phyloP scores from a whole-genome alignment of 1,140 invertebrate genomes.

The Trichonephila clavata region DNA sequence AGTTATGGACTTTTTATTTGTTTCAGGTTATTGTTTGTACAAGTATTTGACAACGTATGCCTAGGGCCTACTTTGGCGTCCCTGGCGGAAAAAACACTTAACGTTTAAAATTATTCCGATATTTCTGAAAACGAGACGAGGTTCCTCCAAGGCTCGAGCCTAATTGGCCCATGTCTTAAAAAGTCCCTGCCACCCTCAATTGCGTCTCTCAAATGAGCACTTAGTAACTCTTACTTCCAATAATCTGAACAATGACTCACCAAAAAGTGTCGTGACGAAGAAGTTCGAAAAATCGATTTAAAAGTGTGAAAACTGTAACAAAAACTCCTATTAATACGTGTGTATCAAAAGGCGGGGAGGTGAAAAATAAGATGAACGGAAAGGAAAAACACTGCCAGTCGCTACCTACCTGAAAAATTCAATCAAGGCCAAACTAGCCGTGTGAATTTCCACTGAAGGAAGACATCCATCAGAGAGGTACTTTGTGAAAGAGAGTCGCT shows the following conservation, averaged over 20 bases:
- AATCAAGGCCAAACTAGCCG: slow-evolving; percentile 53
- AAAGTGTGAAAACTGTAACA: not conserved
- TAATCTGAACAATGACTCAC: not conserved
- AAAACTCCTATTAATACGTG: not conserved
- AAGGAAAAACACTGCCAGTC: not conserved
- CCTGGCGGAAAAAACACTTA: too few relatives aligned
- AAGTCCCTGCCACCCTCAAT: too few relatives aligned
- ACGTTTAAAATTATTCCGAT: too few relatives aligned
- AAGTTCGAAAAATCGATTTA: slow-evolving; percentile 30
- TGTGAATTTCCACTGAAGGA: slow-evolving; percentile 48
- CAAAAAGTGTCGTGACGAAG: not conserved
- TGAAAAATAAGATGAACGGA: not conserved
- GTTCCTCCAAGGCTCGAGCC: too few relatives aligned
- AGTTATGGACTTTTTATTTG: too few relatives aligned
- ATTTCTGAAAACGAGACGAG: too few relatives aligned
- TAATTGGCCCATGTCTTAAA: too few relatives aligned
- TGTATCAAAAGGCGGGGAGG: not conserved
- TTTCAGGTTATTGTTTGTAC: too few relatives aligned
- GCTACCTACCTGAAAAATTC: slow-evolving; percentile 65
- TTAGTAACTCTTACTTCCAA: not conserved
- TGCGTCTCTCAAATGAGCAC: too few relatives aligned
- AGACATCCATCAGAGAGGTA: slow-evolving; percentile 62
- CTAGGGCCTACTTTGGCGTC: too few relatives aligned
- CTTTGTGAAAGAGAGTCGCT: slow-evolving; percentile 64
- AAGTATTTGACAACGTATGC: too few relatives aligned